Evolutionary conservation across 2,888 invertebrate genomes (phyloP).

Genomic region (Thumatha senex): DNA sequence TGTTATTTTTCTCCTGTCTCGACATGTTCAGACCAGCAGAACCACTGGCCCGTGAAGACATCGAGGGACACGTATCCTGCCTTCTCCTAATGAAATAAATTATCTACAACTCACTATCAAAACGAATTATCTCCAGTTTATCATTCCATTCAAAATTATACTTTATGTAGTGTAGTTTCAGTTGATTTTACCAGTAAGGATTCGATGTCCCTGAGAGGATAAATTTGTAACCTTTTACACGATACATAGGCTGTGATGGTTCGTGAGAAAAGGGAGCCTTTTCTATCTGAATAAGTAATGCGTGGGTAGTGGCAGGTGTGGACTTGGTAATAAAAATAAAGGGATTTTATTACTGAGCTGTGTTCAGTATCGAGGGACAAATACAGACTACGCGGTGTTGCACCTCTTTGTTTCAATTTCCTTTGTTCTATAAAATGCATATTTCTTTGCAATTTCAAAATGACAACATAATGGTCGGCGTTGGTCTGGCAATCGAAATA

Average conservation of each 20-base stretch:
- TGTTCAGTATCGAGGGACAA: neutral
- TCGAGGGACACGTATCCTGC: conserved; percentile 81
- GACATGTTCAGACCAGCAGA: conserved; percentile 62
- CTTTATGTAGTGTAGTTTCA: conserved; percentile 6
- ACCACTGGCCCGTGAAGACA: conserved; percentile 76
- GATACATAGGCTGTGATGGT: conserved; percentile 45
- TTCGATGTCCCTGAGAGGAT: conserved; percentile 49
- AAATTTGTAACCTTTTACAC: conserved; percentile 66
- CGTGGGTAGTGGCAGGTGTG: conserved; percentile 28
- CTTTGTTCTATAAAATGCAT: neutral
- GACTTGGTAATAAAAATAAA: conserved; percentile 17
- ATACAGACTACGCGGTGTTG: neutral
- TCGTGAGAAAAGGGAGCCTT: conserved; percentile 59
- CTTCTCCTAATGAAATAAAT: conserved; percentile 82
- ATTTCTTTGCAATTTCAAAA: too few species aligned
- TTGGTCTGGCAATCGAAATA: too few species aligned
- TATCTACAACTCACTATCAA: conserved; percentile 40
- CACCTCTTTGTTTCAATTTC: neutral
- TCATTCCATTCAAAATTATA: conserved; percentile 20
- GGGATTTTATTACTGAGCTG: conserved; percentile 6
- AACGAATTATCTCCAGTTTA: conserved; percentile 38
- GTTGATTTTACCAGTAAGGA: conserved; percentile 21
- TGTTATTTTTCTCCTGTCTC: conserved; percentile 73
- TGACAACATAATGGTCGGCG: neutral
- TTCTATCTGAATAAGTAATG: conserved; percentile 39